These are phyloP conservation scores for Alloscopus bannaensis DNA, from an alignment of 2,888 invertebrate species.

Conservation along the genomic window DNA sequence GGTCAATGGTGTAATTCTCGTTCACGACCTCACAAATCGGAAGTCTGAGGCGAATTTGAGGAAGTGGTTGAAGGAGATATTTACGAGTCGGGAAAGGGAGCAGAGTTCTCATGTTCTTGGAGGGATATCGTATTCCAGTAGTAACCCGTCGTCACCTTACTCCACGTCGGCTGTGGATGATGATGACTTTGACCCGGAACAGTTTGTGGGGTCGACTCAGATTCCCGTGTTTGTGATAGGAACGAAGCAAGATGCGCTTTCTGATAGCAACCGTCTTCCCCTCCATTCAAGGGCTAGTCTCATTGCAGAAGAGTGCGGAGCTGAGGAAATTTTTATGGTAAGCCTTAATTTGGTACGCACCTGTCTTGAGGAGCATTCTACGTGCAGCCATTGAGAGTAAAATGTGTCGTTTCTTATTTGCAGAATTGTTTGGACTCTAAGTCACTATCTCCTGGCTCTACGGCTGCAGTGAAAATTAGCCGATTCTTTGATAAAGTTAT, in stretches of 20 bases:
- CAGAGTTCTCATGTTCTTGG: neutral
- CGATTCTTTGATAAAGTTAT: constrained; percentile 94
- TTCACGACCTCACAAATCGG: constrained; percentile 96
- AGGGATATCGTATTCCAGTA: neutral
- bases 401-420: constrained; percentile 69
- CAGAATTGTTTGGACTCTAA: constrained; percentile 81
- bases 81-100: constrained; percentile 77
- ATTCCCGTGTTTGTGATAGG: constrained; percentile 96
- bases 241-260: constrained; percentile 86
- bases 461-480: constrained; percentile 94
- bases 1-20: constrained; percentile 95
- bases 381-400: neutral
- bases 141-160: constrained; percentile 6
- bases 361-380: neutral
- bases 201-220: constrained; percentile 87
- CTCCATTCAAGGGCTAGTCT: constrained; percentile 79
- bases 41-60: constrained; percentile 96
- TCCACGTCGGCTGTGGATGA: constrained; percentile 53
- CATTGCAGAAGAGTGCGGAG: constrained; percentile 92
- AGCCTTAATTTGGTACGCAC: constrained; percentile 35
- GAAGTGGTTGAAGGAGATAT: constrained; percentile 94
- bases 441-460: constrained; percentile 94
- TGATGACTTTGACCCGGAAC: constrained; percentile 87
- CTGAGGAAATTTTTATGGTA: constrained; percentile 93
- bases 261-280: constrained; percentile 38